Conservation (phyloP, 2,888 invertebrate species). For the Scaptomyza reducta region DNA sequence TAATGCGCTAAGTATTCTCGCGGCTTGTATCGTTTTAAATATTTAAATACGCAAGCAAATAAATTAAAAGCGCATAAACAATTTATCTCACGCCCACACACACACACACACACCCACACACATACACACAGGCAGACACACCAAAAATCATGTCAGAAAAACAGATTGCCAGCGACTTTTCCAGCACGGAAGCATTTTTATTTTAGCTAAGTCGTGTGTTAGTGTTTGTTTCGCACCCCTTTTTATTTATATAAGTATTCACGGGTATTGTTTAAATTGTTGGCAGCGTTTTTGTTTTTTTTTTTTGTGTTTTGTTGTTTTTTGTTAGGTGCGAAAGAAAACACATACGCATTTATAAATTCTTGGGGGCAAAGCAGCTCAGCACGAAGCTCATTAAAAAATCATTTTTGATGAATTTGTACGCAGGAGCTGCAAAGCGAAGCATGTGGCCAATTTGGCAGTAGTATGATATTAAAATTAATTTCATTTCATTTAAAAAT, state of each 20-base stretch:
- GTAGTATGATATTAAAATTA: conserved; percentile 54
- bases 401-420: conserved; percentile 74
- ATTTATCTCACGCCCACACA: conserved; percentile 54
- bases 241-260: conserved; percentile 63
- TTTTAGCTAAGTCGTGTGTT: conserved; percentile 7
- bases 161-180: conserved; percentile 58
- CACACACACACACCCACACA: neutral
- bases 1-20: conserved; percentile 16
- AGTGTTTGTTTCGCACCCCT: conserved; percentile 24
- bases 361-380: conserved; percentile 23
- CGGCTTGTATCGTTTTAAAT: conserved; percentile 49
- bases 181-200: conserved; percentile 9
- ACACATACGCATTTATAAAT: conserved; percentile 54
- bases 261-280: conserved; percentile 54
- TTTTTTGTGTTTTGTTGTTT: conserved; percentile 13
- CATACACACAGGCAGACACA: neutral
- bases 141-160: conserved; percentile 19
- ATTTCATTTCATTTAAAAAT: conserved; percentile 52
- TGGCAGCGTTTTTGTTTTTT: conserved; percentile 7
- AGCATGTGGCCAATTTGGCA: conserved; percentile 53
- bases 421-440: neutral
- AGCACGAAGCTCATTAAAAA: conserved; percentile 72
- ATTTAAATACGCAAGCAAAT: conserved; percentile 62
- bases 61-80: conserved; percentile 56
- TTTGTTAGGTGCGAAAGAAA: conserved; percentile 69